A percentile compares a stretch with the other conserved stretches of the same genome.
Evolutionary conservation across 2,888 invertebrate genomes (phyloP).

Genomic region (Coelinius sp.): DNA sequence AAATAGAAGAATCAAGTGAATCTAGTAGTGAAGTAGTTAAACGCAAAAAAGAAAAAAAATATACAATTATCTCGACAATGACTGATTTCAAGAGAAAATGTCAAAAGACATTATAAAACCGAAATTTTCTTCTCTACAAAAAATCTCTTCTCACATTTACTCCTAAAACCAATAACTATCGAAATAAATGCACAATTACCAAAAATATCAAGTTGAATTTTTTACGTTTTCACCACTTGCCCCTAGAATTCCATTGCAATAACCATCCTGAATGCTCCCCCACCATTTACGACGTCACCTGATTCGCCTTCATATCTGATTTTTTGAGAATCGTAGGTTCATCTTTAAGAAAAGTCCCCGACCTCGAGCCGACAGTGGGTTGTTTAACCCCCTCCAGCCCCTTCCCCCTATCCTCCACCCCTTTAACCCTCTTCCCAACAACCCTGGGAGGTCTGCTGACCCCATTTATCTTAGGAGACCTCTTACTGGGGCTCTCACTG

Average conservation of each 20-base stretch:
- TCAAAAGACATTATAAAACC: background rate
- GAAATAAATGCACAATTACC: too few species aligned
- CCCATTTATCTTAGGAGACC: constrained; percentile 62
- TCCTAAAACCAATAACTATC: background rate
- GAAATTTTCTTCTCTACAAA: background rate
- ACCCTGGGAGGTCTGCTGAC: constrained; percentile 52
- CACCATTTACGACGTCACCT: constrained; percentile 62
- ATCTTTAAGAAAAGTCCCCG: constrained; percentile 83
- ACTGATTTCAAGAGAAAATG: background rate
- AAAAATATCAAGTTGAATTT: too few species aligned
- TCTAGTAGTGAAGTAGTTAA: too few species aligned
- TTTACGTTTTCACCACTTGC: background rate
- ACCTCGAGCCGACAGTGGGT: constrained; percentile 73
- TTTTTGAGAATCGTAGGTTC: constrained; percentile 78
- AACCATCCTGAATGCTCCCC: background rate
- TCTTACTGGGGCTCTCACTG: constrained; percentile 63
- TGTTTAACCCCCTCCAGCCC: constrained; percentile 64
- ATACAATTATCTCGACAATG: background rate
- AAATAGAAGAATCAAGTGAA: too few species aligned
- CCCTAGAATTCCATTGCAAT: too few species aligned
- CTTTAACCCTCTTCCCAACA: constrained; percentile 48
- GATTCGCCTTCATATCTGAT: constrained; percentile 64
- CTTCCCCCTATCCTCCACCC: constrained; percentile 58
- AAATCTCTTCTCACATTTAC: background rate
- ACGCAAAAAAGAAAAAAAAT: background rate